Evolutionary conservation across 2,797 vertebrate genomes (phyloP).

Genomic region (Silurus lanzhouensis): DNA sequence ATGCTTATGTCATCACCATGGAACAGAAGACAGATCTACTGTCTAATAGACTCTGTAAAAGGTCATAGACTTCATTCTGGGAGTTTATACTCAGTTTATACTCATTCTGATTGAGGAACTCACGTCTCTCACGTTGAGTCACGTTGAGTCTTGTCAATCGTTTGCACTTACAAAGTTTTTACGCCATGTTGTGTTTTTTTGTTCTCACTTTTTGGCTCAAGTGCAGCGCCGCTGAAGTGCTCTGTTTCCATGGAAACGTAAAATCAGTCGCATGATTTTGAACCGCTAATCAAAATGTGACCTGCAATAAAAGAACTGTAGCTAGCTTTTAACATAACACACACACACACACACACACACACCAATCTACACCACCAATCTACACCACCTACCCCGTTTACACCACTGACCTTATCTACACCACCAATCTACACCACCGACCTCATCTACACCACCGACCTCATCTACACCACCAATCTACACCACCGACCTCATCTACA

Average conservation of each 20-base stretch:
- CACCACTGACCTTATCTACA: no score
- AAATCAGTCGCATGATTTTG: not conserved
- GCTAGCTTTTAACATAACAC: not conserved
- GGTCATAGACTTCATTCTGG: not conserved
- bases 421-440: no score
- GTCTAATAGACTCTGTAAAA: slow-evolving; percentile 17
- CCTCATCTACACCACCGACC: no score
- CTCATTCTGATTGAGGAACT: not conserved
- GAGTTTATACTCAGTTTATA: not conserved
- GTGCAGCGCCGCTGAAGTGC: not conserved
- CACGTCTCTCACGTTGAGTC: not conserved
- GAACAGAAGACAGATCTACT: not conserved
- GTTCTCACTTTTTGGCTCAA: not conserved
- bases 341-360: slow-evolving; percentile 8
- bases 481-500: no score
- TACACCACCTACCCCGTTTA: no score
- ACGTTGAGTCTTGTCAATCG: no score
- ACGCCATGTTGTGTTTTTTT: not conserved
- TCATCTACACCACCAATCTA: no score
- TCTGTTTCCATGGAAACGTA: not conserved
- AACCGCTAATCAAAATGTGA: not conserved
- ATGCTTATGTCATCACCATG: slow-evolving; percentile 19
- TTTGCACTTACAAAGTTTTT: not conserved
- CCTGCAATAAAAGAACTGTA: not conserved
- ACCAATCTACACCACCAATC: no score